A percentile compares a stretch with the other conserved stretches of the same genome.
These are phyloP conservation scores for Anseranas semipalmata DNA, from an alignment of 2,113 vertebrate genomes.

Conservation along the genomic window DNA sequence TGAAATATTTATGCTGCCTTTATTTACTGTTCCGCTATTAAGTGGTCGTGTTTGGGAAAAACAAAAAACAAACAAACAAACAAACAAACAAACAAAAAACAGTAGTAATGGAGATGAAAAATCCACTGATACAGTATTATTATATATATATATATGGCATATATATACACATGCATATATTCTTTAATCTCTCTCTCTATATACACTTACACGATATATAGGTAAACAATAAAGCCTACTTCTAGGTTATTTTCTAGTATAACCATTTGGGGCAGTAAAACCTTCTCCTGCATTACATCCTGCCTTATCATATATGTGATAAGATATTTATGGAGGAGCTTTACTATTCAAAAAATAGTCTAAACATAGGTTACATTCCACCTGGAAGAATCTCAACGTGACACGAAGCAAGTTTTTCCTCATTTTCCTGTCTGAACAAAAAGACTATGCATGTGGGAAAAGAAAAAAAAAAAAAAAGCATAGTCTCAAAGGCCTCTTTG, in stretches of 20 bases:
- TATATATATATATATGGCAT: neutral
- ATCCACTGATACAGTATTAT: neutral
- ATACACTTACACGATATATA: neutral
- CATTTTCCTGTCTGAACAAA: neutral
- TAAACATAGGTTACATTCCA: neutral
- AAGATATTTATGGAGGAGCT: neutral
- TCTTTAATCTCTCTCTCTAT: neutral
- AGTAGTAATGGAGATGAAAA: neutral
- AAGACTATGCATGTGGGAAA: neutral
- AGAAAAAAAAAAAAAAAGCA: neutral
- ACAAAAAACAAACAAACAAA: neutral
- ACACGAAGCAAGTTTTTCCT: neutral
- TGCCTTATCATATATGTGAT: neutral
- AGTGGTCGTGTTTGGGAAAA: neutral
- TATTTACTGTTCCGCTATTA: neutral
- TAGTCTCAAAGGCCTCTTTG: neutral
- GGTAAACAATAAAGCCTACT: neutral
- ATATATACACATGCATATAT: neutral
- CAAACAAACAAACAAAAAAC: neutral
- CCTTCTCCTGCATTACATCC: neutral
- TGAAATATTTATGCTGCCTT: neutral
- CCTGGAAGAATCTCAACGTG: neutral
- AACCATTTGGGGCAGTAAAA: neutral
- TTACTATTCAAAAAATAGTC: neutral
- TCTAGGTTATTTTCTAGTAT: neutral